Conservation (phyloP, 1,140 invertebrate species). For the Neomicropteryx cornuta region DNA sequence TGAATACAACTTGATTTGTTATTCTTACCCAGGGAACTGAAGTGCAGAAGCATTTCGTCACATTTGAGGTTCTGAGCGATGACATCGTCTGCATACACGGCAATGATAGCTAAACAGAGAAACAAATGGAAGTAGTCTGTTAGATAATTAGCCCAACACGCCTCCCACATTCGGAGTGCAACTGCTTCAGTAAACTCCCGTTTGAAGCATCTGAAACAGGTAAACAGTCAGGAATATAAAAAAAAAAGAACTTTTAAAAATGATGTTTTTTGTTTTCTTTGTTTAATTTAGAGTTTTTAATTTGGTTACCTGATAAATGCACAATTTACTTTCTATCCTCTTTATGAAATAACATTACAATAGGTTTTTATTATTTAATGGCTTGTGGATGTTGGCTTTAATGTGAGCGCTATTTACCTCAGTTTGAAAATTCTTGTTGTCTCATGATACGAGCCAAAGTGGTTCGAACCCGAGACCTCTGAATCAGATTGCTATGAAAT, state of each 20-base stretch:
- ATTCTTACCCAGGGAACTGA: constrained; percentile 73
- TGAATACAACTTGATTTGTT: no score
- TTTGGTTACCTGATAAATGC: no score
- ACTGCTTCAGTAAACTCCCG: constrained; percentile 81
- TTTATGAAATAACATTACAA: no score
- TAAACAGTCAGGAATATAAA: constrained; percentile 8
- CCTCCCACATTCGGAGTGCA: constrained; percentile 85
- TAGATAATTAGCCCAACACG: constrained; percentile 88
- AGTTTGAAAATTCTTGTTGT: no score
- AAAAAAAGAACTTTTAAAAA: constrained; percentile 3
- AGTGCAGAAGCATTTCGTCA: constrained; percentile 90
- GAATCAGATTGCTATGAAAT: no score
- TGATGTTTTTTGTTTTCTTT: not conserved
- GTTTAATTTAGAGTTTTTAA: not conserved
- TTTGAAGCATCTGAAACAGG: constrained; percentile 61
- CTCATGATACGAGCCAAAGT: no score
- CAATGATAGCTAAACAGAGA: constrained; percentile 80
- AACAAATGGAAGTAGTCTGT: constrained; percentile 91
- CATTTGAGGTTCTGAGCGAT: constrained; percentile 79
- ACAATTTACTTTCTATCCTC: no score
- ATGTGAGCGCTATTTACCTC: no score
- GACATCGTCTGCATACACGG: constrained; percentile 86
- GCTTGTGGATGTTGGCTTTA: no score
- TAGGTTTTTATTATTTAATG: no score
- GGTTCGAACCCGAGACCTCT: no score